Evolutionary conservation across 2,113 vertebrate species (phyloP).

Genomic region (Phasianus colchicus): DNA sequence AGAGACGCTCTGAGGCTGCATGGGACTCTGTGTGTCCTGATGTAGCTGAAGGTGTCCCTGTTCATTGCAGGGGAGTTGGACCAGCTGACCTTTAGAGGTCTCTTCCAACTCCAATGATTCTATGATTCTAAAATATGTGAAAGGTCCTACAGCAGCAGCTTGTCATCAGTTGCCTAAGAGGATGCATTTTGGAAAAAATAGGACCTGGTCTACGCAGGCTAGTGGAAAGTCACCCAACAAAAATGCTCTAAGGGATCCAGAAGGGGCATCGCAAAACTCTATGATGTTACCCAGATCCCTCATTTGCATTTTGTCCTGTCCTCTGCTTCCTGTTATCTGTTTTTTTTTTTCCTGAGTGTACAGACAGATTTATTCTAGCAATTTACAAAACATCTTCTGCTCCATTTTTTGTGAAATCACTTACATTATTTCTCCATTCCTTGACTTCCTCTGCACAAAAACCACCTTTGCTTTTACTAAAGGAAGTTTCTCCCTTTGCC

Average conservation of each 20-base stretch:
- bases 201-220: neutral
- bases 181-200: neutral
- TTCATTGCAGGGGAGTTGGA: no score
- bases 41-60: no score
- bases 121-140: neutral
- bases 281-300: constrained; percentile 48
- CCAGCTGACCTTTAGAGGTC: no score
- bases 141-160: neutral
- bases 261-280: neutral
- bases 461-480: constrained; percentile 46
- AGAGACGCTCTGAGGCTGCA: no score
- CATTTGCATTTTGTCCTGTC: constrained; percentile 58
- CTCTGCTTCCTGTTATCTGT: constrained; percentile 57
- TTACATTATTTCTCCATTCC: constrained; percentile 35
- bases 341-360: neutral
- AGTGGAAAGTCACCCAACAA: neutral
- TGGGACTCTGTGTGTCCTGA: no score
- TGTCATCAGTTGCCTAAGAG: neutral
- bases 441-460: constrained; percentile 19
- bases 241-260: neutral
- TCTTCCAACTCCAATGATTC: no score
- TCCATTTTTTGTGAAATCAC: neutral
- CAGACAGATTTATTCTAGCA: constrained; percentile 53
- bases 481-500: neutral
- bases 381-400: constrained; percentile 34